Conservation (phyloP, 2,113 vertebrate species). For the Carassius auratus region DNA sequence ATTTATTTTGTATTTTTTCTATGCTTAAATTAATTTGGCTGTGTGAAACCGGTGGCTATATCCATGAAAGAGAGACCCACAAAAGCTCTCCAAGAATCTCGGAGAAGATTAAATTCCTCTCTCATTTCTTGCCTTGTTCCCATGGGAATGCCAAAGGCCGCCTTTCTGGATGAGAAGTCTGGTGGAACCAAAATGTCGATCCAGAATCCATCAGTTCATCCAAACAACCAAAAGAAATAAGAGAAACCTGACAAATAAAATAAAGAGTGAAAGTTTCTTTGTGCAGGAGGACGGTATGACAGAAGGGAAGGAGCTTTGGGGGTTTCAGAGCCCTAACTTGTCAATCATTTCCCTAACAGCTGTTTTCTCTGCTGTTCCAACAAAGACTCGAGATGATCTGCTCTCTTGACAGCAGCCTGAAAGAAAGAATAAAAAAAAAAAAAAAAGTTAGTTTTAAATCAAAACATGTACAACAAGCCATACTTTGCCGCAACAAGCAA, state of each 20-base stretch:
- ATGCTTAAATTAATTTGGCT: not conserved
- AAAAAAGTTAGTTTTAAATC: not conserved
- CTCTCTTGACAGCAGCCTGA: conserved; percentile 86
- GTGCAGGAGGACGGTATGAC: not conserved
- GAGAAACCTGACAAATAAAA: no score
- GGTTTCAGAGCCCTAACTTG: not conserved
- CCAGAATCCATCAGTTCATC: not conserved
- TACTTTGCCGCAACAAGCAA: not conserved
- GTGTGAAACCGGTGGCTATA: conserved; percentile 14
- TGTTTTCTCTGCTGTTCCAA: conserved; percentile 85
- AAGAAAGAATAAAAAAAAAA: not conserved
- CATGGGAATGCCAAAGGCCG: conserved; percentile 17
- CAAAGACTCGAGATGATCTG: conserved; percentile 85
- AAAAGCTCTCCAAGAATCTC: conserved; percentile 20
- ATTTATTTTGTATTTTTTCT: not conserved
- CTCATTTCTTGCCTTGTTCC: conserved; percentile 21
- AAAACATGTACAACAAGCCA: not conserved
- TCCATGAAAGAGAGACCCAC: conserved; percentile 4
- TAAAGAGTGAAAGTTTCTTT: not conserved
- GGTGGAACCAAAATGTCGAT: not conserved
- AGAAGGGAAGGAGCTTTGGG: not conserved
- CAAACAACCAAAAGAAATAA: not conserved
- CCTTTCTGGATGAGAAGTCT: not conserved
- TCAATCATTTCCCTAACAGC: conserved; percentile 76
- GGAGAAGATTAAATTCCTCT: conserved; percentile 14